These are phyloP conservation scores for Alosa alosa DNA, from an alignment of 2,113 vertebrate genomes.

Conservation along the genomic window DNA sequence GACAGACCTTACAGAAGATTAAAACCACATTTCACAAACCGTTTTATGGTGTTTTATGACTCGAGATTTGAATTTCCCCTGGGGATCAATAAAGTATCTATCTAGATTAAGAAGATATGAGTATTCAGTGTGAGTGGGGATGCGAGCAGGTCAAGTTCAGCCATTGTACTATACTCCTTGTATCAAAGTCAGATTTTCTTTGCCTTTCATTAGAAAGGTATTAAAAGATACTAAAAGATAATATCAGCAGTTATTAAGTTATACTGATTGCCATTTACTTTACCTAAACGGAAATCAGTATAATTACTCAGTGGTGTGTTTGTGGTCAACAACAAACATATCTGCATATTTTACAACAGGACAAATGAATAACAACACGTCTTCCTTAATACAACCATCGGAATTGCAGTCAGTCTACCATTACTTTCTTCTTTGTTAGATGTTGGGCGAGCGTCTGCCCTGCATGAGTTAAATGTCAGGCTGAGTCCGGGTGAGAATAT, in stretches of 20 bases:
- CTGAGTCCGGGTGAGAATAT: conserved; percentile 32
- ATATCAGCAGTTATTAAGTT: not conserved
- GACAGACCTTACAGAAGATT: not conserved
- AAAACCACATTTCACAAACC: not conserved
- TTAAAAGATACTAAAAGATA: not conserved
- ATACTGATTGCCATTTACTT: not conserved
- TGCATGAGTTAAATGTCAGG: conserved; percentile 5
- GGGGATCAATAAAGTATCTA: too few relatives aligned
- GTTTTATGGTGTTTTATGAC: not conserved
- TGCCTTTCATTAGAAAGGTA: not conserved
- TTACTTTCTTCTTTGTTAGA: not conserved
- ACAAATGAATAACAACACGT: not conserved
- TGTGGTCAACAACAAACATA: not conserved
- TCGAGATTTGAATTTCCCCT: not conserved
- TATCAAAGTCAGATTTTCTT: not conserved
- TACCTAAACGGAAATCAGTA: not conserved
- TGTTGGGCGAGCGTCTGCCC: not conserved
- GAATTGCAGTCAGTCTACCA: not conserved
- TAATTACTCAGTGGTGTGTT: not conserved
- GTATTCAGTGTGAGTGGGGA: not conserved
- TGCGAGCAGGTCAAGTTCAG: not conserved
- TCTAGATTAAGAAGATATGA: not conserved
- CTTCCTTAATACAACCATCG: not conserved
- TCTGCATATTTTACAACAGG: not conserved
- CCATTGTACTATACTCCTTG: not conserved